Base-by-base conservation (phyloP, 2,888 invertebrate genomes). In the Clepsis dumicolana region DNA sequence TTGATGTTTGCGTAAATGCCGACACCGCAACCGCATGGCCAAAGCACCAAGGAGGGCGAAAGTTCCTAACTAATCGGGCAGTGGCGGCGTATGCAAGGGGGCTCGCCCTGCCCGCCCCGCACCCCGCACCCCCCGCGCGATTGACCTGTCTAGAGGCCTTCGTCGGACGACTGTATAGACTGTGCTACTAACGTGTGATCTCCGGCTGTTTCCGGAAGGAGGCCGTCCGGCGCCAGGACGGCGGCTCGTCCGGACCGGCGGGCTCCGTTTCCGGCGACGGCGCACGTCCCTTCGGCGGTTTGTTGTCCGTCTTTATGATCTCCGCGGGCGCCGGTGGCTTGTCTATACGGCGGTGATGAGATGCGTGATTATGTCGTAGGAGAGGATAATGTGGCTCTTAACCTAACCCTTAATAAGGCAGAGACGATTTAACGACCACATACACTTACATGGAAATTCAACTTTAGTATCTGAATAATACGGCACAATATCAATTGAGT, bases 221-320 rank as follows among this genome's bases (percentile, higher is more conserved):
- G 3, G 88, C 87, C 1, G 90, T 88, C 3, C 92, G 80, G 0
- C 94, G 86, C 94, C 94, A 93, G 4, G 92, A 90, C 0, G 93
- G 93, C n/a, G 88, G 74, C 24, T 91, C 93, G 61, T 90, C 90
- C 4, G 74, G 72, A 5, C 75, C 70, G 1, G 78, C 72, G 12
- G 77, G 75, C 64, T 86, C 88, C 0, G 81, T 74, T 21, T 89
- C 89, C 4, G 91, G 91, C 14, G 90, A 88, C 0, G 89, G 88
- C 41, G 91, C 90, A 32, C 87, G 82, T 2, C 87, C 89, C 65
- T 89, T 89, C 4, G 92, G 93, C 48, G 92, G 93, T 75, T 91
- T 93, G 69, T 84, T 83, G 52, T 93, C 93, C 71, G 94, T 83
- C 80, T 87, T 80, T 65, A 88, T 85, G 38, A 88, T 85, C 81